A percentile compares a stretch with the other conserved stretches of the same genome.
These are phyloP conservation scores for Hedya salicella DNA, from an alignment of 2,888 invertebrate species.

Conservation along the genomic window DNA sequence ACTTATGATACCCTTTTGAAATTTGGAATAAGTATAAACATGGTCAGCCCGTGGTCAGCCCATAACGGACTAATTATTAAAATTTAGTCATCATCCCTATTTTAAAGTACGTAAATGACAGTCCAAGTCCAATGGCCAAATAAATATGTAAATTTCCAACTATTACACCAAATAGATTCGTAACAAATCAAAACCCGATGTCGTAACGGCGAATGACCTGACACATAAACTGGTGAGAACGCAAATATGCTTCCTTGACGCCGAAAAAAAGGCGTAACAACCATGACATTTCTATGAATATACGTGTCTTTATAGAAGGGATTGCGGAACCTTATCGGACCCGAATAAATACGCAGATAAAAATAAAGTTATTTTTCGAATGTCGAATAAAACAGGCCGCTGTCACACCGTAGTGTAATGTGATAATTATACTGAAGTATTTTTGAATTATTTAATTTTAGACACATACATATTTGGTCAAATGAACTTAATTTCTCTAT, in stretches of 20 bases:
- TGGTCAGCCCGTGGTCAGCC: too few relatives aligned
- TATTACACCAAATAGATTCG: conserved; percentile 25
- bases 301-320: conserved; percentile 53
- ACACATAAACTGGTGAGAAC: conserved; percentile 29
- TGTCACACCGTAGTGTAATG: conserved; percentile 61
- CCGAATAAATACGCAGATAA: conserved; percentile 78
- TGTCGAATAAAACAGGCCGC: conserved; percentile 62
- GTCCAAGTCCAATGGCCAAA: background rate
- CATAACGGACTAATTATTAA: too few relatives aligned
- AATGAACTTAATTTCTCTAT: too few relatives aligned
- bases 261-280: background rate
- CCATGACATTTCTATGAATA: background rate
- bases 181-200: conserved; percentile 23
- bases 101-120: too few relatives aligned
- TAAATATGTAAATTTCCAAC: conserved; percentile 10
- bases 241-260: conserved; percentile 15
- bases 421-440: background rate
- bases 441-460: too few relatives aligned
- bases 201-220: conserved; percentile 29
- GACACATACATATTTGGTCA: too few relatives aligned
- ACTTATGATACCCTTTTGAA: too few relatives aligned
- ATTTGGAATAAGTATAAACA: too few relatives aligned
- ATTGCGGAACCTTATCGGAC: conserved; percentile 71
- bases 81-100: too few relatives aligned
- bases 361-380: conserved; percentile 80